Conservation (phyloP, 2,113 vertebrate species). For the Phalacrocorax brasilianus region DNA sequence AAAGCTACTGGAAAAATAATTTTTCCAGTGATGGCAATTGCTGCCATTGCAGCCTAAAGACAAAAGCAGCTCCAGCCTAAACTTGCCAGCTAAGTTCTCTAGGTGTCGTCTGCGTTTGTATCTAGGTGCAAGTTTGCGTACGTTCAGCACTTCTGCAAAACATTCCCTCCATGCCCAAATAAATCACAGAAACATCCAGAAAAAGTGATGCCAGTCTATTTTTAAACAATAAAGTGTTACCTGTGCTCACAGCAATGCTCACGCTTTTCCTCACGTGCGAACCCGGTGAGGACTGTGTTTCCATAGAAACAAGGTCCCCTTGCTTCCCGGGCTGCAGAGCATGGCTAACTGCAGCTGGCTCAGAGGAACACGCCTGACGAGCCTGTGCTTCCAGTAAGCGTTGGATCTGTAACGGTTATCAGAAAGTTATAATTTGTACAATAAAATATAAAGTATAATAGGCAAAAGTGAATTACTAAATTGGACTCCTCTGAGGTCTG, state of each 20-base stretch:
- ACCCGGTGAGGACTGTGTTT: conserved; percentile 47
- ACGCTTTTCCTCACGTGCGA: conserved; percentile 70
- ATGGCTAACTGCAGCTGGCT: not conserved
- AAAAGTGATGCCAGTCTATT: not conserved
- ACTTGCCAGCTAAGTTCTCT: not conserved
- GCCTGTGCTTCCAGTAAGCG: conserved; percentile 89
- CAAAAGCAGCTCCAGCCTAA: not conserved
- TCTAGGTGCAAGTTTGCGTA: rapidly evolving
- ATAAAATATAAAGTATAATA: not conserved
- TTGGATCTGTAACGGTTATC: conserved; percentile 80
- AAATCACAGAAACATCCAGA: not conserved
- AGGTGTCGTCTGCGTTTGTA: not conserved
- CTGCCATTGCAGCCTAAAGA: not conserved
- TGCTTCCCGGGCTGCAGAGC: not conserved
- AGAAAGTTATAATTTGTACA: not conserved
- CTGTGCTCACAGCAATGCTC: conserved; percentile 93
- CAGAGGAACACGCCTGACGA: conserved; percentile 33
- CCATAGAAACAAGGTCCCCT: conserved; percentile 67
- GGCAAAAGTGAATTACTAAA: not conserved
- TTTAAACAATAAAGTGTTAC: conserved; percentile 57
- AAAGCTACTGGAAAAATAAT: not conserved
- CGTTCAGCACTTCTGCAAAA: not conserved
- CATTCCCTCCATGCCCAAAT: not conserved
- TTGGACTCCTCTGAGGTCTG: not conserved
- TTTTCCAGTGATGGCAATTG: not conserved